Percentiles rank a stretch among this genome's conserved stretches.
Conservation (phyloP, 2,888 invertebrate species). For the Linnaemya vulpina region DNA sequence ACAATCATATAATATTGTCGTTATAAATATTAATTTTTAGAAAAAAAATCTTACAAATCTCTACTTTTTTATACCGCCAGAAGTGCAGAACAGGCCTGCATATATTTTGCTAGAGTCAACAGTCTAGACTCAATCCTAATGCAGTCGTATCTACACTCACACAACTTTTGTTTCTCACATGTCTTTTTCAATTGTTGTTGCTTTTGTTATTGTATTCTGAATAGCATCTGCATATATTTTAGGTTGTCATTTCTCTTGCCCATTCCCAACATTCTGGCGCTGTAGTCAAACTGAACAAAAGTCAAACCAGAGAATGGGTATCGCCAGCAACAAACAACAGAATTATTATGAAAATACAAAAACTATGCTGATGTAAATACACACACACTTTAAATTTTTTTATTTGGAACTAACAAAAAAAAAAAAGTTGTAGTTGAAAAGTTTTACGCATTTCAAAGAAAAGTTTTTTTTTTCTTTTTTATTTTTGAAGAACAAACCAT, state of each 20-base stretch:
- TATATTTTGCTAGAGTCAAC: too few relatives aligned
- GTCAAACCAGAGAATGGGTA: constrained; percentile 35
- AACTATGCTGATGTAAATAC: background rate
- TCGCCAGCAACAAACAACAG: constrained; percentile 26
- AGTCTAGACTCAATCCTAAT: too few relatives aligned
- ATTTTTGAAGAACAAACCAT: background rate
- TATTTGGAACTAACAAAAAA: background rate
- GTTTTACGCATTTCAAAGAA: constrained; percentile 54
- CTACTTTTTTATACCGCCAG: too few relatives aligned
- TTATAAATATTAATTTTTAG: too few relatives aligned
- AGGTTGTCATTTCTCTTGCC: constrained; percentile 19
- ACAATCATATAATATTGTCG: too few relatives aligned
- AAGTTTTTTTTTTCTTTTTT: constrained; percentile 29
- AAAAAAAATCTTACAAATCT: too few relatives aligned
- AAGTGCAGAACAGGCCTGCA: too few relatives aligned
- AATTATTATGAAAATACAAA: background rate
- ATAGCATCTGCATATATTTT: background rate
- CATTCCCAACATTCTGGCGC: constrained; percentile 13
- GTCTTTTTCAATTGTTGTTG: background rate
- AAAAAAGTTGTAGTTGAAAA: constrained; percentile 35
- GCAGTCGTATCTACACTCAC: too few relatives aligned
- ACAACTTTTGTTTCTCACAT: background rate
- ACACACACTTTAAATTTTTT: background rate
- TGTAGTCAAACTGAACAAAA: constrained; percentile 42
- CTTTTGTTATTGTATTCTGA: background rate